Conservation (phyloP, 2,888 invertebrate genomes). For the Phaedon cochleariae region DNA sequence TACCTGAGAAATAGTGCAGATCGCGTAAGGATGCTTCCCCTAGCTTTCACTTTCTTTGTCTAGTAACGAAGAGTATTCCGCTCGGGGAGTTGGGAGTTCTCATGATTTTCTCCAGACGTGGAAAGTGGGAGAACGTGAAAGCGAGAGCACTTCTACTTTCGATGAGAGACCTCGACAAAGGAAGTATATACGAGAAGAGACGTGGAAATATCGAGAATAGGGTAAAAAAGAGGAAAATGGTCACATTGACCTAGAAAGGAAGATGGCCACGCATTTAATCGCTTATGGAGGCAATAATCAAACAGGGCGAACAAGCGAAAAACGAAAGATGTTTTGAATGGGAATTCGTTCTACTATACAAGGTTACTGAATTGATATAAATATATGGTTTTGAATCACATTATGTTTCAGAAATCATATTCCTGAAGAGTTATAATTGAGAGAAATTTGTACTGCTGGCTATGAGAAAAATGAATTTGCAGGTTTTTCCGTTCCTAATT, state of each 20-base stretch:
- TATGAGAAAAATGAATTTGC: too few species aligned
- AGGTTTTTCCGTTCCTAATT: too few species aligned
- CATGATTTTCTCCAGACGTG: not conserved
- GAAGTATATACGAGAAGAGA: not conserved
- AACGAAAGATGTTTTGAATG: too few species aligned
- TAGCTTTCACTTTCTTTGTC: conserved; percentile 1
- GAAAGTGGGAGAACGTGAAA: not conserved
- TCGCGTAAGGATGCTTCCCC: not conserved
- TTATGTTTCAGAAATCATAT: too few species aligned
- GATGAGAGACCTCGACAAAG: not conserved
- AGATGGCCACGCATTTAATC: not conserved
- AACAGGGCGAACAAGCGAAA: not conserved
- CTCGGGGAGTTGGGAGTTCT: not conserved
- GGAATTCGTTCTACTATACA: too few species aligned
- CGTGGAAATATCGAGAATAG: not conserved
- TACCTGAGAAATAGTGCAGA: not conserved
- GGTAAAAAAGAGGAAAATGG: not conserved
- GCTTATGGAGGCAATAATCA: not conserved
- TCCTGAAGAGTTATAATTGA: too few species aligned
- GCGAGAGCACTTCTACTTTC: not conserved
- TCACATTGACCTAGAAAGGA: not conserved
- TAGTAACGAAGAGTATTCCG: not conserved
- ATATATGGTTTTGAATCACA: too few species aligned
- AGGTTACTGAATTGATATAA: too few species aligned
- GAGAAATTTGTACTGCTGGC: too few species aligned